Conservation (phyloP, 1,140 invertebrate genomes). For the Ceratina australensis region DNA sequence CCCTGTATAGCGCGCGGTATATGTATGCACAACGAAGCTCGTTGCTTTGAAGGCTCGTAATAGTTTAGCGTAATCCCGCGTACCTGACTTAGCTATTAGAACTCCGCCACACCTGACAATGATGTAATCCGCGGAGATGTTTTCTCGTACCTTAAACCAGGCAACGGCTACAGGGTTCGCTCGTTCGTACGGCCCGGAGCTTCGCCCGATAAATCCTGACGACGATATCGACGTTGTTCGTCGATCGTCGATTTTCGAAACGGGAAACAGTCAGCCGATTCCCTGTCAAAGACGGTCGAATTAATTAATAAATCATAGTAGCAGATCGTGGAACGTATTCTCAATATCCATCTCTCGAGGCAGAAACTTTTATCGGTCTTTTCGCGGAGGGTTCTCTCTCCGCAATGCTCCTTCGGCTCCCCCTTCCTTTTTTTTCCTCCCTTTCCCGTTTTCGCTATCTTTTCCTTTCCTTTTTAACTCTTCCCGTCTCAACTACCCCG, state of each 20-base stretch:
- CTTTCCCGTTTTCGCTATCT: slow-evolving; percentile 56
- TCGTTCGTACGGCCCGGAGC: no score
- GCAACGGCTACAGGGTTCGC: background rate
- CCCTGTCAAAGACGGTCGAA: background rate
- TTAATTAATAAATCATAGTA: slow-evolving; percentile 49
- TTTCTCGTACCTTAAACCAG: background rate
- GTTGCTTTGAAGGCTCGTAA: slow-evolving; percentile 41
- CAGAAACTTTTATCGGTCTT: slow-evolving; percentile 45
- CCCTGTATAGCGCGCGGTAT: slow-evolving; percentile 16
- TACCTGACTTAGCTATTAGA: slow-evolving; percentile 44
- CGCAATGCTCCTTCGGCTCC: slow-evolving; percentile 20
- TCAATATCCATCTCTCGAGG: slow-evolving; percentile 52
- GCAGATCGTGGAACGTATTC: slow-evolving; percentile 48
- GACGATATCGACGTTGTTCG: no score
- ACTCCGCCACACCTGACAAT: background rate
- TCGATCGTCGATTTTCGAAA: background rate
- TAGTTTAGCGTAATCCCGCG: slow-evolving; percentile 46
- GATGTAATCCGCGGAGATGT: slow-evolving; percentile 14
- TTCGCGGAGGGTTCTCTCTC: slow-evolving; percentile 15
- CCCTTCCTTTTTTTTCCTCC: slow-evolving; percentile 33
- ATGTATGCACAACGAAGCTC: slow-evolving; percentile 6
- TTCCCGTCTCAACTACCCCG: slow-evolving; percentile 22
- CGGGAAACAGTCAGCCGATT: background rate
- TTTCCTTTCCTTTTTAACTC: slow-evolving; percentile 57
- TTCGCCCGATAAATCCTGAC: background rate